Base-by-base conservation (phyloP, 2,113 vertebrate species). In the Sclerurus mexicanus region DNA sequence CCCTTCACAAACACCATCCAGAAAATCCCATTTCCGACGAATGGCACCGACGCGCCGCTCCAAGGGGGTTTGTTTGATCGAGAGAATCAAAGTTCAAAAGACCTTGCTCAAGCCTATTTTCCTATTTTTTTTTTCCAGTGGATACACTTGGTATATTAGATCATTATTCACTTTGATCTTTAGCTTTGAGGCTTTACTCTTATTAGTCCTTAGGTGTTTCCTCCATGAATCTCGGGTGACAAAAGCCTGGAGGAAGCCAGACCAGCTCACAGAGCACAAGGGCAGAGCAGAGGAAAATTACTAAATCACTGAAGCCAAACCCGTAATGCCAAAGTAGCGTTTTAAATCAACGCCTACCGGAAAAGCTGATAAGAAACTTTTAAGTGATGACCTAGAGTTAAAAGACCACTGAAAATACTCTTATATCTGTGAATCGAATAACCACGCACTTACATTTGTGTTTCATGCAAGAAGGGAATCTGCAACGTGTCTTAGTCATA, bases 1-100 rank as follows among this genome's bases (percentile, higher is more conserved):
- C 46, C 2, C 11, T 72, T 82, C 1, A 7, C 33, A 69, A 85
- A 73, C 28, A 12, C 7, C 10, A 11, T 11, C 21, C 24, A 17
- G 42, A 53, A 93, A 90, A 27, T 7, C 20, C 1, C n/a, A 14
- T 22, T 83, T 21, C n/a, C 6, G 0, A 6, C 37, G 30, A 30
- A 12, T 55, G n/a, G n/a, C n/a, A n/a, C n/a, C 6, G 4, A 14
- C 17, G 11, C 14, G n/a, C 14, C 2, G 0, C 27, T 46, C 2
- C 9, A 21, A 42, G 42, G 3, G 35, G 7, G 6, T 13, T 68
- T 44, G 55, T 42, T 42, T 37, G 68, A 27, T 46, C 71, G 5
- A 31, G 24, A 68, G 44, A 56, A 66, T 12, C 6, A 20, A 73
- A 69, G n/a, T 81, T 84, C 46, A 37, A 50, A 49, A 87, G 24